Conservation (phyloP, 2,113 vertebrate species). For the Calonectris borealis region DNA sequence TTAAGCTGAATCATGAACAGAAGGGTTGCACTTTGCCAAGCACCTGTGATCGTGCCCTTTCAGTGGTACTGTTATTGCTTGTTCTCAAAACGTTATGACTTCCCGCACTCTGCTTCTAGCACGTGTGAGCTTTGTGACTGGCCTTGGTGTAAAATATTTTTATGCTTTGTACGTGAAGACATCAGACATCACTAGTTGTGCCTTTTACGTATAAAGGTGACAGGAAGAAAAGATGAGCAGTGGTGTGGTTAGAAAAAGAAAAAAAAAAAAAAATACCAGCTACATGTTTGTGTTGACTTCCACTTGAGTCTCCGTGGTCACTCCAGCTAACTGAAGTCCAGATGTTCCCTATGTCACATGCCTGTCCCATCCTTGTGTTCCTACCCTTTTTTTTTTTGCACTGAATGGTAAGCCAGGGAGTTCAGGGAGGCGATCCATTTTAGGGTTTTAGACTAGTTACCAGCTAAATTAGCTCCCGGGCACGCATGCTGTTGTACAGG, state of each 20-base stretch:
- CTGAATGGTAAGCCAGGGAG: background rate
- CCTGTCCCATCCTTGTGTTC: background rate
- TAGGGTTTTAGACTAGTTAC: background rate
- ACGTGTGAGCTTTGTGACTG: background rate
- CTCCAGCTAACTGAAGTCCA: background rate
- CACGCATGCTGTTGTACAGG: accelerated
- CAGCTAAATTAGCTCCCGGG: background rate
- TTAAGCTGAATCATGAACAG: background rate
- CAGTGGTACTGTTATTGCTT: background rate
- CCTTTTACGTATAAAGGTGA: background rate
- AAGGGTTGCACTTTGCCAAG: background rate
- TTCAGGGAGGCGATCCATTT: background rate
- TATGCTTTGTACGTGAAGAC: background rate
- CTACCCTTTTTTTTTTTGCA: background rate
- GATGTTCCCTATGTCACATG: background rate
- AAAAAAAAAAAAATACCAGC: background rate
- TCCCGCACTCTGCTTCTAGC: background rate
- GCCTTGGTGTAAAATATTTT: background rate
- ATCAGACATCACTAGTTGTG: background rate
- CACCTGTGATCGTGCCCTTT: background rate
- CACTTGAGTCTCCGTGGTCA: background rate
- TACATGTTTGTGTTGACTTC: background rate
- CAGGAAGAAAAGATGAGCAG: background rate
- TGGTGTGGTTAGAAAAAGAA: background rate
- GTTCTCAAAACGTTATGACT: accelerated